Conservation (phyloP, 2,113 vertebrate genomes). For the Campylorhamphus procurvoides region DNA sequence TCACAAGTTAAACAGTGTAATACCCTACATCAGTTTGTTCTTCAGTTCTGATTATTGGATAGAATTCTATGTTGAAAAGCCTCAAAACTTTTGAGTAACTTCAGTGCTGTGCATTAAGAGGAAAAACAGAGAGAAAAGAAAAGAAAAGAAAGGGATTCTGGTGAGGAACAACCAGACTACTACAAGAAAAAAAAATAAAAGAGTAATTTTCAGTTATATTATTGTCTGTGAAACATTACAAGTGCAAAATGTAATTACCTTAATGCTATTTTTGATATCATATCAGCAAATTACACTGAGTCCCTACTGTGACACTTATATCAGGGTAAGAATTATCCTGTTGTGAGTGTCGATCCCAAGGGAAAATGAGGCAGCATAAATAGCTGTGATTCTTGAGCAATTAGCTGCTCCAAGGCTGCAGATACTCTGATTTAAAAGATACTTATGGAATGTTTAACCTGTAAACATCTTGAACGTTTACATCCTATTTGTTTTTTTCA, state of each 20-base stretch:
- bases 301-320: constrained; percentile 74
- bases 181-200: not conserved
- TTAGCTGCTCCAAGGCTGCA: constrained; percentile 64
- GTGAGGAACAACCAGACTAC: constrained; percentile 51
- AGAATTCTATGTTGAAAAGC: not conserved
- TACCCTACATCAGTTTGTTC: not conserved
- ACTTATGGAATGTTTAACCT: constrained; percentile 72
- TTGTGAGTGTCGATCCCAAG: constrained; percentile 61
- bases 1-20: not conserved
- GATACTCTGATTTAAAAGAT: constrained; percentile 49
- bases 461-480: constrained; percentile 62
- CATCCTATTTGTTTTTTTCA: constrained; percentile 65
- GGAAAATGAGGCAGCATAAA: constrained; percentile 68
- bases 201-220: constrained; percentile 66
- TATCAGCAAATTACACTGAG: constrained; percentile 80
- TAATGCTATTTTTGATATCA: constrained; percentile 85
- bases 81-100: constrained; percentile 26
- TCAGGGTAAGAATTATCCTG: constrained; percentile 76
- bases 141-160: not conserved
- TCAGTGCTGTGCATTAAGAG: constrained; percentile 35
- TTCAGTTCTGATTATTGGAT: not conserved
- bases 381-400: constrained; percentile 61
- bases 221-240: constrained; percentile 73
- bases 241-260: constrained; percentile 79
- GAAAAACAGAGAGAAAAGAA: not conserved